A percentile compares a stretch with the other conserved stretches of the same genome.
These are phyloP conservation scores for Spodoptera littoralis DNA, from an alignment of 2,888 invertebrate species.

Conservation along the genomic window DNA sequence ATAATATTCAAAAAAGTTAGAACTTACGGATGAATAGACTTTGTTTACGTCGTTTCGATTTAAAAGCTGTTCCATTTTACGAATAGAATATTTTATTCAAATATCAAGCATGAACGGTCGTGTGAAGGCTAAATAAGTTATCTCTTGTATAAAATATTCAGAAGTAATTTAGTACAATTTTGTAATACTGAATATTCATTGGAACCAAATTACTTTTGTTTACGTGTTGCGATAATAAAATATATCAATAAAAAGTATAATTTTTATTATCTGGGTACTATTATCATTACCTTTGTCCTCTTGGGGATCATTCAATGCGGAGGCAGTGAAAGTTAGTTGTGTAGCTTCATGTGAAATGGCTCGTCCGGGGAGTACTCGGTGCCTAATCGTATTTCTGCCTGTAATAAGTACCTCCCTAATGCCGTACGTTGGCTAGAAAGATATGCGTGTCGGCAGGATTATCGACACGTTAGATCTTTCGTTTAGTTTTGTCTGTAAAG, in stretches of 20 bases:
- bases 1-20: background rate
- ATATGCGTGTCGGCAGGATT: constrained; percentile 10
- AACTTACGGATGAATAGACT: too few relatives aligned
- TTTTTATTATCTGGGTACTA: background rate
- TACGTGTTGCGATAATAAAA: constrained; percentile 18
- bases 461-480: constrained; percentile 3
- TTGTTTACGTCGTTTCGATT: background rate
- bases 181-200: constrained; percentile 19
- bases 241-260: constrained; percentile 2
- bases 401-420: background rate
- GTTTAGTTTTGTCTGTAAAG: constrained; percentile 8
- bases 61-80: background rate
- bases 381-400: constrained; percentile 2
- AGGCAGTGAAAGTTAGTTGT: background rate
- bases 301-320: too few relatives aligned
- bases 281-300: background rate
- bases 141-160: constrained; percentile 7
- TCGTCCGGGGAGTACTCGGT: too few relatives aligned
- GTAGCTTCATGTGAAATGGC: background rate
- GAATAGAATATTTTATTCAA: background rate
- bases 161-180: constrained; percentile 22
- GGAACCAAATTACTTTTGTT: constrained; percentile 11
- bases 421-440: background rate
- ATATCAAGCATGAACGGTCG: constrained; percentile 5
- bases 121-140: constrained; percentile 15